Evolutionary conservation across 2,888 invertebrate species (phyloP), one percentile per base, ranked within the genome.

Genomic region (Caenorhabditis wallacei): DNA sequence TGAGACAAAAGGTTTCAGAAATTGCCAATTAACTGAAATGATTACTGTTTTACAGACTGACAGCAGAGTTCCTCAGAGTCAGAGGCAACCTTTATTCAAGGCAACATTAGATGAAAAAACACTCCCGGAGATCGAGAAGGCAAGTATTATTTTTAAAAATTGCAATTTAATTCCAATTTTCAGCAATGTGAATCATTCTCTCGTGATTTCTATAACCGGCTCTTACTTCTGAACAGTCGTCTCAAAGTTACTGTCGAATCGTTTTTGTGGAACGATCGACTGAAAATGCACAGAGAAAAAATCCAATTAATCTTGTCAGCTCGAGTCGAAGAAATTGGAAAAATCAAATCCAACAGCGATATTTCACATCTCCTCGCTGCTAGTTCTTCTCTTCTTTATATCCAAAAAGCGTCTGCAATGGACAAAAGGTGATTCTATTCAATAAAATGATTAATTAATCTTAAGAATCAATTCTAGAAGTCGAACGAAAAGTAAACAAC

Each of bases 221-320:
- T 82, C 37, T 59, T 88, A 92, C 96, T 96, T 93, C 94, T 98
- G 85, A 93, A 98, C 7, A 96, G 96, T 66, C 94, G 98, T 63
- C 93, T 98, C 43, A 98, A 98, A 92, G 97, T 97, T 80, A 99
- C 98, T 0, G 95, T 98, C 89, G 96, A 97, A 92, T 98, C 98
- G 70, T 99, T 98, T 93, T 95, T 92, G 84, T 94, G 94, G 94
- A 85, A 64, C 40, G 89, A 89, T 63, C 82, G 88, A 13, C 70
- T 89, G 10, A 76, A 84, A 18, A 53, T 84, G 13, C 78, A 85
- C 54, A 85, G 87, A 68, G 75, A 64, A 10, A 72, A 87, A 18
- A 88, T 90, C 64, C 76, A 86, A 61, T 64, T 74, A 2, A 79
- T 81, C 24, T 78, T 84, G 4, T 51, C 79, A 1, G 30, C 70